Evolutionary conservation across 1,140 invertebrate species (phyloP).

Genomic region (Globodera ellingtonae): DNA sequence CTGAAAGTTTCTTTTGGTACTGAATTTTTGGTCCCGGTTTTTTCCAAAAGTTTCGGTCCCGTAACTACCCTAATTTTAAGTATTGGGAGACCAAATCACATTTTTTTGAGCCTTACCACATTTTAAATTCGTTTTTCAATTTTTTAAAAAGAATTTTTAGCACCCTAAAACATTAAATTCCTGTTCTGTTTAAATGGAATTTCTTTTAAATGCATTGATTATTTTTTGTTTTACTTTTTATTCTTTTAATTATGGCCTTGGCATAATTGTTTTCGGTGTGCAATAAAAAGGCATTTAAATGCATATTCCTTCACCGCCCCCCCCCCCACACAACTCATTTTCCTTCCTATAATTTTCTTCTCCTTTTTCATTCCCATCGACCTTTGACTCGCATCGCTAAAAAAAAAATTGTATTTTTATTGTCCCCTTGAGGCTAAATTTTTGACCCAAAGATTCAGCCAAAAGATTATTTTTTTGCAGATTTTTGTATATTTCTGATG

Average conservation of each 20-base stretch:
- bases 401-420: neutral
- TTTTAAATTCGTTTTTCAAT: no score
- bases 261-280: neutral
- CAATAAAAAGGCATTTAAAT: slow-evolving; percentile 1
- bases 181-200: no score
- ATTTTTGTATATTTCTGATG: neutral
- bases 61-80: no score
- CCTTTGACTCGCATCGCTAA: neutral
- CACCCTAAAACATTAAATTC: no score
- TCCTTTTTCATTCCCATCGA: neutral
- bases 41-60: no score
- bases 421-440: neutral
- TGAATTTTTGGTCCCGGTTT: no score
- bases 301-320: neutral
- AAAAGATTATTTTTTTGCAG: neutral
- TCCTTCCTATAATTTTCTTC: neutral
- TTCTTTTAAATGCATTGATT: no score
- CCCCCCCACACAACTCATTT: neutral
- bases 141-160: no score
- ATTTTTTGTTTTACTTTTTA: no score
- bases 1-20: no score
- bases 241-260: neutral
- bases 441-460: neutral
- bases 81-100: no score
- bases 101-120: no score